A percentile compares a stretch with the other conserved stretches of the same genome.
phyloP scores from a whole-genome alignment of 30 jellyfish, hydroid and myxozoan genomes.

The Catostylus mosaicus region DNA sequence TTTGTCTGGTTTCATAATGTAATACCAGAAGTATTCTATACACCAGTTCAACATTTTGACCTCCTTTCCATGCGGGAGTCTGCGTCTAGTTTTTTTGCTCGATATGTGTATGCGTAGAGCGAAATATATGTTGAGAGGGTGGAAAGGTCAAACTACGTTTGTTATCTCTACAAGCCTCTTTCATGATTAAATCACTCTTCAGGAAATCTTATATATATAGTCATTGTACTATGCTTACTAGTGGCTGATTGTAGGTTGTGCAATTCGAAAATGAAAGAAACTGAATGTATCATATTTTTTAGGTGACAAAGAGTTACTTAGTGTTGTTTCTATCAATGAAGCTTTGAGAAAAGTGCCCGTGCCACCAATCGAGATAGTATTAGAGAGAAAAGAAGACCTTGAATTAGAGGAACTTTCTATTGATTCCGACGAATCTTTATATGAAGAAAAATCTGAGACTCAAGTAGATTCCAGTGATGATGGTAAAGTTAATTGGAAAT shows the following conservation, averaged over 20 bases:
- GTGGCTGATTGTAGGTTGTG: no score
- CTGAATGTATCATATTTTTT: neutral
- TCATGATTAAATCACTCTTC: no score
- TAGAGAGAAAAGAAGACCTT: constrained; percentile 58
- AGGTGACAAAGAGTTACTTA: constrained; percentile 47
- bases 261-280: no score
- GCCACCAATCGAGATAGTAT: constrained; percentile 44
- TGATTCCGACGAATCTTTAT: neutral
- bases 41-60: no score
- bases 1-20: no score
- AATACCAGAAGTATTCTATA: no score
- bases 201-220: no score
- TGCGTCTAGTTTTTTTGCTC: no score
- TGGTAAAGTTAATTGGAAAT: constrained; percentile 17
- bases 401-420: constrained; percentile 38
- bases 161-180: no score
- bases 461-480: neutral
- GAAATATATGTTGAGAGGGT: neutral
- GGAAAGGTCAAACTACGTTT: neutral
- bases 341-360: constrained; percentile 55
- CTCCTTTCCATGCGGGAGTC: no score
- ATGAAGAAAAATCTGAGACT: neutral
- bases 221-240: no score
- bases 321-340: constrained; percentile 34
- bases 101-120: no score